Conservation (phyloP, 2,113 vertebrate species). For the Balaenoptera acutorostrata region DNA sequence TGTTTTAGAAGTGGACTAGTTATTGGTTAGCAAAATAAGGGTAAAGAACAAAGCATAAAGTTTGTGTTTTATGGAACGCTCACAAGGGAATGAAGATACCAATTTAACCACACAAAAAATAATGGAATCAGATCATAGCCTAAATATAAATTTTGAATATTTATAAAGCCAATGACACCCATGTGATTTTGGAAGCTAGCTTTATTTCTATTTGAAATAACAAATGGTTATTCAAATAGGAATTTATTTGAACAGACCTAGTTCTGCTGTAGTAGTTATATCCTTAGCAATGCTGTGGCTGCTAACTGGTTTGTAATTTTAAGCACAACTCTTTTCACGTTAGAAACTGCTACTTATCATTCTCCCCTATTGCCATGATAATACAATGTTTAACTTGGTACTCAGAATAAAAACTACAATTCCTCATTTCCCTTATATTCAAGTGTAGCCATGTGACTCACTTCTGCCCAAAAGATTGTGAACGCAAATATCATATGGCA, state of each 20-base stretch:
- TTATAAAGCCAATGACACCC: not conserved
- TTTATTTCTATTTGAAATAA: not conserved
- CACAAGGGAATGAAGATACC: not conserved
- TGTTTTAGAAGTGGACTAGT: not conserved
- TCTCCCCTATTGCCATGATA: not conserved
- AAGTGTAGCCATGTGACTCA: not conserved
- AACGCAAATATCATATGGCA: not conserved
- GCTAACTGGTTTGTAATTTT: not conserved
- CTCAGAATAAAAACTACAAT: not conserved
- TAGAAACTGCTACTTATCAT: not conserved
- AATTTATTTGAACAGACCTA: not conserved
- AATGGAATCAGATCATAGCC: not conserved
- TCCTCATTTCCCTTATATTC: not conserved
- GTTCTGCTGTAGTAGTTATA: not conserved
- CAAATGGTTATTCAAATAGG: not conserved
- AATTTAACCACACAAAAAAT: not conserved
- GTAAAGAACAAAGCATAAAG: not conserved
- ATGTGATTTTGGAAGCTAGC: not conserved
- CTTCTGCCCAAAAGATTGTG: not conserved
- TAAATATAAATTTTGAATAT: not conserved
- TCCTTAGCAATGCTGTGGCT: not conserved
- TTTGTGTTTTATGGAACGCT: not conserved
- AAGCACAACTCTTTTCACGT: not conserved
- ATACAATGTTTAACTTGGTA: not conserved
- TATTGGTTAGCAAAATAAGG: not conserved